Evolutionary conservation across 2,113 vertebrate species (phyloP).

Genomic region (Phoenicopterus ruber): DNA sequence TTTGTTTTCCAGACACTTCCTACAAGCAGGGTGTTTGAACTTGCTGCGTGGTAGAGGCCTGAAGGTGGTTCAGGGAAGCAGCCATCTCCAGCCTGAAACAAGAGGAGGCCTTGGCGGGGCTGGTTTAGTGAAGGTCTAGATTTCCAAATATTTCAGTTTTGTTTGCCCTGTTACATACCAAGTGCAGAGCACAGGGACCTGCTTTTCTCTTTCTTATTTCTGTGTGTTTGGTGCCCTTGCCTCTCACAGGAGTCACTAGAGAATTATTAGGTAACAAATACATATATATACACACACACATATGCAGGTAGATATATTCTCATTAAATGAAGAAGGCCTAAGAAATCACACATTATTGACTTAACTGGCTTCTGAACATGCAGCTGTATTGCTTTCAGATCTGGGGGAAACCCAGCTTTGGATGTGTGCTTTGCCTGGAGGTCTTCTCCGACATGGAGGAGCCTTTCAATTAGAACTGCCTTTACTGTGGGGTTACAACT

Average conservation of each 20-base stretch:
- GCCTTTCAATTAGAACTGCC: neutral
- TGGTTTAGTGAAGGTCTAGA: neutral
- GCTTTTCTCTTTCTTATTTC: neutral
- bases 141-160: neutral
- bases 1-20: neutral
- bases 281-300: rapidly evolving
- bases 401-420: neutral
- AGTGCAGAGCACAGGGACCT: neutral
- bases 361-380: neutral
- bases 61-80: neutral
- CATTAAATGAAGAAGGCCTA: neutral
- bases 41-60: neutral
- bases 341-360: rapidly evolving
- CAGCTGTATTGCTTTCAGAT: neutral
- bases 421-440: neutral
- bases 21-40: neutral
- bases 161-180: neutral
- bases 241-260: neutral
- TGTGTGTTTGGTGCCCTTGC: neutral
- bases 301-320: neutral
- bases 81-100: neutral
- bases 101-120: neutral
- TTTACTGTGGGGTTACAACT: neutral
- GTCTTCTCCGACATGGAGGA: neutral
- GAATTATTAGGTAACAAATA: neutral